Evolutionary conservation across 2,888 invertebrate species (phyloP).

Genomic region (Lamproptera curius): DNA sequence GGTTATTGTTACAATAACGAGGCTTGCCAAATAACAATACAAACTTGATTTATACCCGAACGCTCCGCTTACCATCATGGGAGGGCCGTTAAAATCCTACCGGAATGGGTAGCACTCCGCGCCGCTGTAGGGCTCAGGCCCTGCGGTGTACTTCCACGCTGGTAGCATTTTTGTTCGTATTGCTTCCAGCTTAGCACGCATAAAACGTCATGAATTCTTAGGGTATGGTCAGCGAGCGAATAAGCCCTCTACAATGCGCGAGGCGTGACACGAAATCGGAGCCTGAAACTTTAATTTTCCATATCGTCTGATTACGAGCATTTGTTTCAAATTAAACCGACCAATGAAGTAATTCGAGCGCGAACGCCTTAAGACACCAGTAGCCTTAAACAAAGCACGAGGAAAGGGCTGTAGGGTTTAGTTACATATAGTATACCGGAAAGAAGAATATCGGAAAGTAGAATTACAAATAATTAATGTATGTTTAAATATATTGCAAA

Average conservation of each 20-base stretch:
- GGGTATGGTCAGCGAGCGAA: too few relatives aligned
- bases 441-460: too few relatives aligned
- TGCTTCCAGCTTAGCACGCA: neutral
- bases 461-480: too few relatives aligned
- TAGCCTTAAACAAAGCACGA: too few relatives aligned
- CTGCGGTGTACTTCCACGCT: neutral
- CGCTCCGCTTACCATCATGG: constrained; percentile 70
- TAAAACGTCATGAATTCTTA: too few relatives aligned
- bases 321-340: constrained; percentile 15
- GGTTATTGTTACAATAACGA: constrained; percentile 80
- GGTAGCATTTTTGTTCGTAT: constrained; percentile 7
- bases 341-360: constrained; percentile 28
- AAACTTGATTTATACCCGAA: constrained; percentile 77
- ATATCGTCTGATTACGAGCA: constrained; percentile 9
- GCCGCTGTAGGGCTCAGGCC: neutral
- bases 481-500: too few relatives aligned
- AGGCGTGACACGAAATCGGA: constrained; percentile 36
- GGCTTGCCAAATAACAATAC: constrained; percentile 80
- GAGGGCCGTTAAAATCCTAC: constrained; percentile 65
- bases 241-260: too few relatives aligned
- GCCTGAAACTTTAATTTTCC: neutral
- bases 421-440: too few relatives aligned
- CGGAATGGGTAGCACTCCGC: constrained; percentile 37
- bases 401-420: too few relatives aligned
- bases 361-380: too few relatives aligned